Evolutionary conservation across 2,888 invertebrate species (phyloP).

Genomic region (Drosophila mercatorum): DNA sequence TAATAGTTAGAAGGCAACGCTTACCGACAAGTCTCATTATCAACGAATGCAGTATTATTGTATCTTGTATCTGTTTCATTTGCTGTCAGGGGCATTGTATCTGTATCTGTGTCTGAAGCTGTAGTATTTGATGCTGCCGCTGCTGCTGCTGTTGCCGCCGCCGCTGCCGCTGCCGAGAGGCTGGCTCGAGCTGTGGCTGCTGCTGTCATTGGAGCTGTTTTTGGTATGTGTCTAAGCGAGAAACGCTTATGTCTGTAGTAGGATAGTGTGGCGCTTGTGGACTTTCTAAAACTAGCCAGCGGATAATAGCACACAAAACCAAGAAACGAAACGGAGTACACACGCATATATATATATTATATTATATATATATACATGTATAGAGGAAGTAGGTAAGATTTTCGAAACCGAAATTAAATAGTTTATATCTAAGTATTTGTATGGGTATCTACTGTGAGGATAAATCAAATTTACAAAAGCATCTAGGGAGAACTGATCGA

Average conservation of each 20-base stretch:
- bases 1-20: slow-evolving; percentile 39
- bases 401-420: slow-evolving; percentile 5
- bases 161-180: slow-evolving; percentile 50
- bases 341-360: slow-evolving; percentile 16
- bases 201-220: slow-evolving; percentile 73
- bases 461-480: slow-evolving; percentile 10
- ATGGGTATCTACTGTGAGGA: slow-evolving; percentile 5
- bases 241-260: slow-evolving; percentile 82
- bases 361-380: not conserved
- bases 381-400: slow-evolving; percentile 35
- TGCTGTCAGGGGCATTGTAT: slow-evolving; percentile 60
- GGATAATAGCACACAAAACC: slow-evolving; percentile 62
- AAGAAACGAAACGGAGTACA: slow-evolving; percentile 50
- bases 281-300: slow-evolving; percentile 81
- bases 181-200: slow-evolving; percentile 61
- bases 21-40: slow-evolving; percentile 83
- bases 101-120: slow-evolving; percentile 47
- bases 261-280: slow-evolving; percentile 80
- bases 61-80: slow-evolving; percentile 64
- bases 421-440: not conserved
- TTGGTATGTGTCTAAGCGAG: slow-evolving; percentile 81
- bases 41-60: slow-evolving; percentile 75
- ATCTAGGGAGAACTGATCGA: slow-evolving; percentile 3
- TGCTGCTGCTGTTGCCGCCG: slow-evolving; percentile 24
- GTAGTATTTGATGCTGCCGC: slow-evolving; percentile 19